Base-by-base conservation (phyloP, 2,113 vertebrate species). In the Cynocephalus volans region DNA sequence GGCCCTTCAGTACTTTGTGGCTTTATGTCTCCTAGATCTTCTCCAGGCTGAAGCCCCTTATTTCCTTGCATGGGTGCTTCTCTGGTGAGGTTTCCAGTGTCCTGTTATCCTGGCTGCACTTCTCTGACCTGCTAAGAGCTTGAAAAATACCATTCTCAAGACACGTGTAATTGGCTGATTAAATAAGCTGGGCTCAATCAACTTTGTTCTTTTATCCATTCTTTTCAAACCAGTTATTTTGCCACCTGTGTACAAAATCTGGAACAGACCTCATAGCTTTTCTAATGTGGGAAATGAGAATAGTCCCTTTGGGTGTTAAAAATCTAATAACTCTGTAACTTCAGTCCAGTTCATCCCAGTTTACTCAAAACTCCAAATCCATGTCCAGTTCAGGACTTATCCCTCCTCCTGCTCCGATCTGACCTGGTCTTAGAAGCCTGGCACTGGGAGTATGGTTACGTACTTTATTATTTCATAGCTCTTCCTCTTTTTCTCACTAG, bases 181-280 rank as follows among this genome's bases (percentile, higher is more conserved):
- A 64, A 80, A 58, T 24, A 60, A 69, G 10, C 19, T 33, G 65
- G 54, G 23, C 54, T 90, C 48, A 28, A 17, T 77, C 75, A 56
- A 65, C 5, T 52, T 72, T 62, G 58, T 77, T 52, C 8, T 83
- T 58, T 50, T 58, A 93, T n/a, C 9, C 36, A 41, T 41, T 91
- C 70, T 88, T 69, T 80, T 88, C 67, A 93, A 83, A 70, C 3
- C 18, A 58, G 12, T 62, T 76, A 56, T 77, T 84, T 94, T 90
- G 67, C 76, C n/a, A 69, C 21, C 45, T 73, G 28, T 1, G 1
- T 58, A 52, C 73, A 86, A 90, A 93, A 65, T 95, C 75, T 72
- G 31, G 81, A 90, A 88, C 65, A 96, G 62, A 79, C 52, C 5
- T 7, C 18, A 0, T 2, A 82, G 79, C 45, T 86, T 93, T 95